Percentiles rank a stretch among this genome's conserved stretches.
Evolutionary conservation across 2,113 vertebrate species (phyloP).

Genomic region (Psilopogon haemacephalus): DNA sequence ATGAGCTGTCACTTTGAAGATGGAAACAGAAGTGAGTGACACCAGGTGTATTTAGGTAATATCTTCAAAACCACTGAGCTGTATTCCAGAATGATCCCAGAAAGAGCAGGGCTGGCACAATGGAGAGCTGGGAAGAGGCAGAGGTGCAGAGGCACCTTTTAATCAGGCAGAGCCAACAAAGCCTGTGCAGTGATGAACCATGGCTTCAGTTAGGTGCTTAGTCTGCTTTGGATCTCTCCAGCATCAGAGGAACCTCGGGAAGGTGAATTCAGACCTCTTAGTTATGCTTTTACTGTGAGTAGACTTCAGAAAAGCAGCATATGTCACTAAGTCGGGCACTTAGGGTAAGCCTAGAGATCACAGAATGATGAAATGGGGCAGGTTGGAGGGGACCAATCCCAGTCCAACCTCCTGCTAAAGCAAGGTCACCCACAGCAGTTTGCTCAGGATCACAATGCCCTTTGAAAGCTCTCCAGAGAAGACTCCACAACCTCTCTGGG

Average conservation of each 20-base stretch:
- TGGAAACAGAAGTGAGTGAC: not conserved
- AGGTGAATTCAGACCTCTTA: not conserved
- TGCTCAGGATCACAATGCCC: no score
- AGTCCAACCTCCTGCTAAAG: no score
- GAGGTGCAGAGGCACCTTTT: no score
- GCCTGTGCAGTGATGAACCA: not conserved
- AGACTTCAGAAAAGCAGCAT: not conserved
- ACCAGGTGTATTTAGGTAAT: not conserved
- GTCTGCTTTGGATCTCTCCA: not conserved
- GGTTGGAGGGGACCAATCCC: no score
- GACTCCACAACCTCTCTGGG: no score
- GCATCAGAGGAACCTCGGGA: not conserved
- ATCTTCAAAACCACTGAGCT: not conserved
- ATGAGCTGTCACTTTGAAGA: not conserved
- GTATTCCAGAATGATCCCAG: not conserved
- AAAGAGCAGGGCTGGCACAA: not conserved
- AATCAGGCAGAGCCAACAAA: not conserved
- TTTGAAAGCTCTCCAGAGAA: no score
- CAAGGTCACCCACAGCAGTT: no score
- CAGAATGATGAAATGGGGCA: no score
- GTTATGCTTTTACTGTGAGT: not conserved
- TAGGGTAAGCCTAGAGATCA: not conserved
- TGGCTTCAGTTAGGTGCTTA: fast-evolving
- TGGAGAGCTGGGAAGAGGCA: not conserved
- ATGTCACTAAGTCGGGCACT: not conserved